Evolutionary conservation across 1,140 invertebrate species (phyloP), one percentile per base, ranked within the genome.

Genomic region (Eriosoma lanigerum): DNA sequence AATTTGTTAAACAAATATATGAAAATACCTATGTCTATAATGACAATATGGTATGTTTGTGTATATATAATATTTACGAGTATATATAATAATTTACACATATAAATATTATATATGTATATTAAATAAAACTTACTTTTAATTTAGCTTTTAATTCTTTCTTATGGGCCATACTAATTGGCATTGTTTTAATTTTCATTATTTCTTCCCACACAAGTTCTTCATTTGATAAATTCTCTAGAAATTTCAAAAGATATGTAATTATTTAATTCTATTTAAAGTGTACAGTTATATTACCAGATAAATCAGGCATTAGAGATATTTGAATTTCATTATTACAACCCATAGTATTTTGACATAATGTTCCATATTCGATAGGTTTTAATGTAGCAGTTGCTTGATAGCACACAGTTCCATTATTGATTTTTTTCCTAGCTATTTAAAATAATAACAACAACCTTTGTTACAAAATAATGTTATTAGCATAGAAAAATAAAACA

Each of bases 171-270:
- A 95, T 94, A 15, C 90, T 90, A 15, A 94, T 89, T 4, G 93
- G 93, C 90, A 93, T 91, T 0, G 91, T 89, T 84, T 94, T 94
- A 46, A 95, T 93, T 84, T 92, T 90, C 90, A 93, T 93, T 52
- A 95, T 93, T 87, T 94, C 92, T 84, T 94, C 92, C 93, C 93
- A 94, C 12, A 92, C 93, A 13, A 91, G 89, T 84, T 93, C 91
- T 85, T 95, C 93, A 83, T 94, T 93, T 9, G 92, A 92, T 60
- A 93, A 86, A 86, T 92, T 92, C 85, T 93, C 91, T 89, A 83
- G 0, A 86, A 54, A 58, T 75, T 24, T 17, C 38, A n/a, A 81
- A 78, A 29, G 29, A 81, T 50, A 58, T 15, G 9, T 68, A 26
- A 17, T 32, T 54, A 8, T 64, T 66, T 32, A 66, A 26, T 38